phyloP scores from a whole-genome alignment of 2,113 vertebrate genomes.

The Macaca nemestrina region DNA sequence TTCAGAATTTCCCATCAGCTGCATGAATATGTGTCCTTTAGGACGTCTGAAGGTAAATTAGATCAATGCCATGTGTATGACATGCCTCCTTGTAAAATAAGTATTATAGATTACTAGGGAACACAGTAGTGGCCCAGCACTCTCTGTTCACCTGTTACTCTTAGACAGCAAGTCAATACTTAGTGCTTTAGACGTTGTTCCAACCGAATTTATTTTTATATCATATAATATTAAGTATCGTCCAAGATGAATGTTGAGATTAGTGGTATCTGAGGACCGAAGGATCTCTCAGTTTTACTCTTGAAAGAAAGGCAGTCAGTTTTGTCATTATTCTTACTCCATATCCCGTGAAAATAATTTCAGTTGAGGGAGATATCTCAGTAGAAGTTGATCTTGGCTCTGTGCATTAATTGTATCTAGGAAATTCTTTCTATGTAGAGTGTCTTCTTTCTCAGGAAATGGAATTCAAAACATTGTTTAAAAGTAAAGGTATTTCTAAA shows the following conservation, averaged over 20 bases:
- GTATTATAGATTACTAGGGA: background rate
- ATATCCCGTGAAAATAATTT: background rate
- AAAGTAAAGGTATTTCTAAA: background rate
- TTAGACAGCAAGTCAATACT: background rate
- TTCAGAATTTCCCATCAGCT: background rate
- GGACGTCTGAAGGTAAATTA: background rate
- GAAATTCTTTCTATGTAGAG: background rate
- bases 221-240: background rate
- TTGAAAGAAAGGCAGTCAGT: background rate
- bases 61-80: background rate
- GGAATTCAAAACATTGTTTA: background rate
- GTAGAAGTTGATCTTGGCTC: background rate
- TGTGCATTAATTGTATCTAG: background rate
- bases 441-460: background rate
- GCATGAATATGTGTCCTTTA: background rate
- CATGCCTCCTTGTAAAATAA: background rate
- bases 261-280: background rate
- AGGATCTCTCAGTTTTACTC: background rate
- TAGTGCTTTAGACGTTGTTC: background rate
- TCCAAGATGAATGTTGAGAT: background rate
- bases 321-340: background rate
- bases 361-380: background rate
- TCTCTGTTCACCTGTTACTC: background rate
- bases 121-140: background rate
- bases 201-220: background rate